Conservation (phyloP, 2,113 vertebrate species). For the Semnopithecus entellus region DNA sequence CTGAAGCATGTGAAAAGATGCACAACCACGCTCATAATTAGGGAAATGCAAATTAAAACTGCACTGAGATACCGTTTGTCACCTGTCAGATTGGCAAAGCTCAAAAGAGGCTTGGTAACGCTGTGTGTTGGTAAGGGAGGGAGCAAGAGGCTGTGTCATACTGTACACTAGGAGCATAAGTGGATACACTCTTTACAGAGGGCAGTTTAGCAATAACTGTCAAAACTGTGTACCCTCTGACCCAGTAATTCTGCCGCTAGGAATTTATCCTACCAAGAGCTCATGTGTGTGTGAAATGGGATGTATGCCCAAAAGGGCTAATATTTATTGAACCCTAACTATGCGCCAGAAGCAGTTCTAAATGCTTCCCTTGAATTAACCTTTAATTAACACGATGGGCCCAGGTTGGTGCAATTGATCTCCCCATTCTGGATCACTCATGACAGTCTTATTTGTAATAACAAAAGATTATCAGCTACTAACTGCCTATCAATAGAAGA, state of each 20-base stretch:
- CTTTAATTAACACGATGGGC: neutral
- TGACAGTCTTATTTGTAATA: neutral
- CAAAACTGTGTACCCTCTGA: neutral
- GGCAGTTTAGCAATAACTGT: neutral
- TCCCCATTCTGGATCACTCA: neutral
- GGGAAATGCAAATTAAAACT: constrained; percentile 66
- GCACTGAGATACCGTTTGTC: constrained; percentile 35
- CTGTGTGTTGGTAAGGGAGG: neutral
- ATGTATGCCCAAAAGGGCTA: neutral
- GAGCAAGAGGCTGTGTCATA: neutral
- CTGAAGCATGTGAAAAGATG: constrained; percentile 37
- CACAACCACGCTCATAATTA: constrained; percentile 55
- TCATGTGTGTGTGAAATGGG: accelerated
- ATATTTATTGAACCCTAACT: neutral
- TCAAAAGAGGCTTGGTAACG: neutral
- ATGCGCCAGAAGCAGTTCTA: accelerated
- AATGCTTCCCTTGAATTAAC: neutral
- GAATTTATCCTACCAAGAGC: neutral
- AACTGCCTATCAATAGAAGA: neutral
- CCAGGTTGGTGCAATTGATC: neutral
- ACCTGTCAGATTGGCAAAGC: constrained; percentile 63
- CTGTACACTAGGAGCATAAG: accelerated
- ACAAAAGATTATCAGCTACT: neutral
- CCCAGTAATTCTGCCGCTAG: neutral
- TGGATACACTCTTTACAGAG: neutral